Evolutionary conservation across 2,888 invertebrate species (phyloP), one percentile per base, ranked within the genome.

Genomic region (Chalcis sispes): DNA sequence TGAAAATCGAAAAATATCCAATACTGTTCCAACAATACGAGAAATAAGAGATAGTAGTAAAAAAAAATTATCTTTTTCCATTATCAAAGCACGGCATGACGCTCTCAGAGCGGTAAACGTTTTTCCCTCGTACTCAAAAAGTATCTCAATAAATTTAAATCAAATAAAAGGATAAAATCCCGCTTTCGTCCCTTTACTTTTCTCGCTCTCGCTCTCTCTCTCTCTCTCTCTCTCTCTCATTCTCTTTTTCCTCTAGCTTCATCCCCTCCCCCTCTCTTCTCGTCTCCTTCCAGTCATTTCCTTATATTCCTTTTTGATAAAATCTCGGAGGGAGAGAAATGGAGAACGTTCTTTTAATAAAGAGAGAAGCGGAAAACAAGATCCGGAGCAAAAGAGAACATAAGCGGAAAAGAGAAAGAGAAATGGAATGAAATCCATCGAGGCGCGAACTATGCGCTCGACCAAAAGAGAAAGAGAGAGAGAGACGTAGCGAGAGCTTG

Each of bases 361-460:
- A 72, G 76, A 59, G 56, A 58, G 23, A 36, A 32, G 27, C 42
- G n/a, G 50, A 46, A 29, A 64, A 64, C 27, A 46, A 29, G 27
- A 7, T 10, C n/a, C n/a, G 32, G 64, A 62, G 27, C 18, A 59
- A 18, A 52, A 36, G 42, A n/a, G 25, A 27, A 18, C n/a, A n/a
- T n/a, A n/a, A 42, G 54, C 13, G 20, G 8, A 23, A 52, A 40
- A 15, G 64, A 56, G n/a, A 27, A 59, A 18, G 59, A 61, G 65
- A 62, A 52, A 66, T 18, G 56, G 54, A 74, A 46, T 65, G 70
- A 75, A 71, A 77, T 73, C 59, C 74, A 71, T 66, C 66, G 77
- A 74, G 74, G 74, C 74, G 71, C 69, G 65, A 73, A 77, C 42
- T 65, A 61, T 65, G 20, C 50, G n/a, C 13, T 13, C 42, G 27